phyloP scores from a whole-genome alignment of 2,797 vertebrate genomes.

The Myotis findleyi region DNA sequence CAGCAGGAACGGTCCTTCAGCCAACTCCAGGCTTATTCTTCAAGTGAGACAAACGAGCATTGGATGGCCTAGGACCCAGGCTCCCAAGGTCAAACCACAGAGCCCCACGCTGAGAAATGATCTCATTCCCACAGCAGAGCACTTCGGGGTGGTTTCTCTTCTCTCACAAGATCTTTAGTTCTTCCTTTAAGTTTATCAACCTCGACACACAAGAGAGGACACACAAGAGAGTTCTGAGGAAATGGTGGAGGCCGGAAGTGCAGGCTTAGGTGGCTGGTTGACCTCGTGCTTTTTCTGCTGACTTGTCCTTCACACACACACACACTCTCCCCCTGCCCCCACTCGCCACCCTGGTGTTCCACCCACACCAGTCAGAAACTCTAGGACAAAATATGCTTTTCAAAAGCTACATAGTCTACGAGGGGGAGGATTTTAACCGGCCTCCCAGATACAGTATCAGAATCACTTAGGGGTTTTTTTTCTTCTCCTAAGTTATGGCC shows the following conservation, averaged over 20 bases:
- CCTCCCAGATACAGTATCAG: not conserved
- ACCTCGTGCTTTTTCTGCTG: accelerated
- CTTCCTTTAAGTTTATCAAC: not conserved
- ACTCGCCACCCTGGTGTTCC: too few relatives aligned
- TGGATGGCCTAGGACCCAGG: not conserved
- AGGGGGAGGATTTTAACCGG: not conserved
- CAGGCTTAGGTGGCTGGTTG: not conserved
- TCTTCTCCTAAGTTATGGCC: not conserved
- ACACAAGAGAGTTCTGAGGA: not conserved
- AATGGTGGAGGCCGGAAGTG: not conserved
- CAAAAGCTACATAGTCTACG: not conserved
- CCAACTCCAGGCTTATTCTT: not conserved
- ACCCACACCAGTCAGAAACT: too few relatives aligned
- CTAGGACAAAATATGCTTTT: not conserved
- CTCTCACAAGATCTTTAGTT: not conserved
- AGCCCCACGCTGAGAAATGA: not conserved
- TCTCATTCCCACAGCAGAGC: not conserved
- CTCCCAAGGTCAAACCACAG: not conserved
- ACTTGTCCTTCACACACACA: not conserved
- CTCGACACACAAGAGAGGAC: not conserved
- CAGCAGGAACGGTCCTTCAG: not conserved
- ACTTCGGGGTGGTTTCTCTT: not conserved
- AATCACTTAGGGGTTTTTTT: not conserved
- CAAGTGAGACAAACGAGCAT: not conserved
- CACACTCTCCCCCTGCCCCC: too few relatives aligned